A percentile compares a stretch with the other conserved stretches of the same genome.
phyloP scores from a whole-genome alignment of 2,888 invertebrate genomes.

The Unio pictorum region DNA sequence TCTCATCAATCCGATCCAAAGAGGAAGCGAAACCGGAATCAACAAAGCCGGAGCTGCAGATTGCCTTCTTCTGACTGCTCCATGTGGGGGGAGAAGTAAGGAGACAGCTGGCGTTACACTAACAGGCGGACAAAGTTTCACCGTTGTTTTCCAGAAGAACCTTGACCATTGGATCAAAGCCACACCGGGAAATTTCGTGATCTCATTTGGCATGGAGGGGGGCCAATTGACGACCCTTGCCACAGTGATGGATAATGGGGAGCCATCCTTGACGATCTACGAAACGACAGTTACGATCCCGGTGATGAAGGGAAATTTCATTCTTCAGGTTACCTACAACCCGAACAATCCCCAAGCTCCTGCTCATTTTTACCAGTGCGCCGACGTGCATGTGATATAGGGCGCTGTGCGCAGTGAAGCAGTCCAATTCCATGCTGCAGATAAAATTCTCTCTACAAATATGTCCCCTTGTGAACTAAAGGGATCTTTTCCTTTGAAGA shows the following conservation, averaged over 20 bases:
- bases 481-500: no score
- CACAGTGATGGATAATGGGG: conserved; percentile 22
- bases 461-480: no score
- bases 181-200: conserved; percentile 21
- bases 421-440: no score
- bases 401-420: no score
- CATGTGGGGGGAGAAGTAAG: not conserved
- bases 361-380: conserved; percentile 17
- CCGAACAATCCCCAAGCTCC: conserved; percentile 16
- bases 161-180: conserved; percentile 31
- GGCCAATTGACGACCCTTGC: conserved; percentile 12
- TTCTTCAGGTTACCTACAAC: conserved; percentile 11
- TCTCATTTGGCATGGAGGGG: conserved; percentile 1
- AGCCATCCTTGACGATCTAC: conserved; percentile 30
- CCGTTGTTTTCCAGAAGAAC: conserved; percentile 43
- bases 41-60: conserved; percentile 14
- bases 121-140: conserved; percentile 25
- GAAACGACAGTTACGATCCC: conserved; percentile 29
- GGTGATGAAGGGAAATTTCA: conserved; percentile 1
- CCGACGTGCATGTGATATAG: conserved; percentile 5
- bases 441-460: no score
- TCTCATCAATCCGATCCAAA: conserved; percentile 22
- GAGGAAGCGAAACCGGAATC: conserved; percentile 20
- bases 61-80: not conserved
- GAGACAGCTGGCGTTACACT: conserved; percentile 1